A percentile compares a stretch with the other conserved stretches of the same genome.
Evolutionary conservation across 35 echinoderm and acorn worm species (phyloP).

Genomic region (Patiria miniata): DNA sequence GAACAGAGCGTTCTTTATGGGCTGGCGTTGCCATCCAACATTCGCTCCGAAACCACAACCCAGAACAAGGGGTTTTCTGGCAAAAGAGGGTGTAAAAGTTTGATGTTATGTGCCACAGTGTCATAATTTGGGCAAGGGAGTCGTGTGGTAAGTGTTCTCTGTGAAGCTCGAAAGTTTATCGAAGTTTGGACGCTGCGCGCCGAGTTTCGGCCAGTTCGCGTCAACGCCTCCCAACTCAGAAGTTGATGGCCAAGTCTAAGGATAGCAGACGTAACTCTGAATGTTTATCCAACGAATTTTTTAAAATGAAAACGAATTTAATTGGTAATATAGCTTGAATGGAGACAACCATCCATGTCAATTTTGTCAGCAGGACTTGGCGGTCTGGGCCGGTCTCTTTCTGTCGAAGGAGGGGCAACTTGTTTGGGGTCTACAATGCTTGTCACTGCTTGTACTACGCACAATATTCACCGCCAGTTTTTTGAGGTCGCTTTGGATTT

Average conservation of each 20-base stretch:
- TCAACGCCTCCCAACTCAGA: background rate
- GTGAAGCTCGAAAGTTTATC: background rate
- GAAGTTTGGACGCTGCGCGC: constrained; percentile 24
- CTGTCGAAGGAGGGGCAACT: background rate
- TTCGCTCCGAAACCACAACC: constrained; percentile 13
- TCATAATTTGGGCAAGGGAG: background rate
- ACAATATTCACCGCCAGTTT: background rate
- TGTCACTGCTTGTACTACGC: constrained; percentile 13
- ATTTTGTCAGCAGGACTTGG: constrained; percentile 6
- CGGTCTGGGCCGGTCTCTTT: constrained; percentile 3
- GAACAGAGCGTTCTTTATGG: constrained; percentile 5
- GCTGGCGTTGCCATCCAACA: constrained; percentile 7
- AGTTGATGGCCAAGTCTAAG: background rate
- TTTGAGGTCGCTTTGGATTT: constrained; percentile 12
- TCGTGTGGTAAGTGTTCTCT: background rate
- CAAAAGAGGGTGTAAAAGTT: constrained; percentile 27
- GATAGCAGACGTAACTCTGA: background rate
- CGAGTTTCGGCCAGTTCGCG: constrained; percentile 12
- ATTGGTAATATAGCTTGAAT: constrained; percentile 9
- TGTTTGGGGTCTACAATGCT: constrained; percentile 9
- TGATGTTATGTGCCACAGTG: background rate
- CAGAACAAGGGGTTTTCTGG: background rate
- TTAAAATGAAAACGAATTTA: constrained; percentile 24
- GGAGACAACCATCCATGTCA: constrained; percentile 11
- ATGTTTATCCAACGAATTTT: constrained; percentile 32